phyloP scores from a whole-genome alignment of 2,113 vertebrate species.

The Herpetotheres cachinnans region DNA sequence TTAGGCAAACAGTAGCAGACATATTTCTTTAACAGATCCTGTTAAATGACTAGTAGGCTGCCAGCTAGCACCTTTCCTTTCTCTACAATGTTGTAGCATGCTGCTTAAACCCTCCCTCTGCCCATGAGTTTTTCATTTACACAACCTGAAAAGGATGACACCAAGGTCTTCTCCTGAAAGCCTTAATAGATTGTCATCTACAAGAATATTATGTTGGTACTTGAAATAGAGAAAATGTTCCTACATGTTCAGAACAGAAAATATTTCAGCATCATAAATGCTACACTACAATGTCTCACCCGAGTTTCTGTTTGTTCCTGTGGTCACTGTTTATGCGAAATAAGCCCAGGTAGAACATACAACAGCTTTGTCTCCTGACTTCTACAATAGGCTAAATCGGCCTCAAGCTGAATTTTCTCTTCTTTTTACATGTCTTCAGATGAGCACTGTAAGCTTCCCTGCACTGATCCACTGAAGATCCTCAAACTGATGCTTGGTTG shows the following conservation, averaged over 20 bases:
- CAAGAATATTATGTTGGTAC: background rate
- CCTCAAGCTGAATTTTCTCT: background rate
- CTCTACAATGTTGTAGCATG: background rate
- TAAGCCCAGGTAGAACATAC: background rate
- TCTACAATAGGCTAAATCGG: background rate
- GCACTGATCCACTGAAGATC: background rate
- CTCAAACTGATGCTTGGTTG: background rate
- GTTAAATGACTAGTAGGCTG: background rate
- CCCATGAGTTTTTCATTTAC: background rate
- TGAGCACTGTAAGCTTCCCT: background rate
- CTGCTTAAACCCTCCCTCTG: background rate
- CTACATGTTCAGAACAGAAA: background rate
- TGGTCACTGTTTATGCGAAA: background rate
- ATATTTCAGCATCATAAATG: background rate
- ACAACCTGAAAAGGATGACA: background rate
- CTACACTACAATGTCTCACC: background rate
- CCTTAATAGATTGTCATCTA: background rate
- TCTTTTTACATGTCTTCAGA: background rate
- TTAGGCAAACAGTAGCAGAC: background rate
- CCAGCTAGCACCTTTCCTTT: background rate
- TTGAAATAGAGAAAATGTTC: background rate
- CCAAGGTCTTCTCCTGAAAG: background rate
- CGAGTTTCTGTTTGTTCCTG: background rate
- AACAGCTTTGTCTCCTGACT: background rate
- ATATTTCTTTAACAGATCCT: background rate